Evolutionary conservation across 2,113 vertebrate genomes (phyloP).

Genomic region (Nesospiza acunhae): DNA sequence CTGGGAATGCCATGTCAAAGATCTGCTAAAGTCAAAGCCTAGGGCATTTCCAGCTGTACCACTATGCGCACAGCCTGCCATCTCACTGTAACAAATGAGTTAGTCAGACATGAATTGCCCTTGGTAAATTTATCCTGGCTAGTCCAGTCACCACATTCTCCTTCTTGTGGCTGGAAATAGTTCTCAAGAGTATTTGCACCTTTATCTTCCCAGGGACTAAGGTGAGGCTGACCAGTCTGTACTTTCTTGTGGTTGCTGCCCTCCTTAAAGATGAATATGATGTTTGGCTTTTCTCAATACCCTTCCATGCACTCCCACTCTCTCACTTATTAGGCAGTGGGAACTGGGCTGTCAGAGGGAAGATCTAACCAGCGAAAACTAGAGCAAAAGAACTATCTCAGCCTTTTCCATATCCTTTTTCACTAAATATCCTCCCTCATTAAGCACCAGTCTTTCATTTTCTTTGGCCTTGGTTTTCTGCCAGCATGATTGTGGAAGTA

Average conservation of each 20-base stretch:
- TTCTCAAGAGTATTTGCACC: not conserved
- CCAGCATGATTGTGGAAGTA: not conserved
- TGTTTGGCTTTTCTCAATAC: not conserved
- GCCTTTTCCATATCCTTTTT: not conserved
- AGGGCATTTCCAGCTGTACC: not conserved
- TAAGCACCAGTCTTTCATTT: not conserved
- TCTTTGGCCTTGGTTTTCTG: not conserved
- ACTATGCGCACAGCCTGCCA: not conserved
- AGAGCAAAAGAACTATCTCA: not conserved
- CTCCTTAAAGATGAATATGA: not conserved
- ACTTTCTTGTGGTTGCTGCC: not conserved
- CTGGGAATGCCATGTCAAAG: rapidly evolving
- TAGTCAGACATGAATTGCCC: not conserved
- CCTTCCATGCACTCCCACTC: not conserved
- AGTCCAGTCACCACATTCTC: not conserved
- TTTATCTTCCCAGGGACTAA: not conserved
- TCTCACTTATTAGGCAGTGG: not conserved
- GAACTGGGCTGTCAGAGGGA: not conserved
- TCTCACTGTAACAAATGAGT: not conserved
- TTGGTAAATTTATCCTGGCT: not conserved
- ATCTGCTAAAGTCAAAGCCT: not conserved
- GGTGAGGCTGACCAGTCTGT: not conserved
- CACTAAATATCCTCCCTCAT: not conserved
- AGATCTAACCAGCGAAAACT: not conserved
- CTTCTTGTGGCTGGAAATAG: not conserved